These are phyloP conservation scores for Epizoanthus illoricatus DNA, from an alignment of 92 coral and sea anemone genomes.

Conservation along the genomic window DNA sequence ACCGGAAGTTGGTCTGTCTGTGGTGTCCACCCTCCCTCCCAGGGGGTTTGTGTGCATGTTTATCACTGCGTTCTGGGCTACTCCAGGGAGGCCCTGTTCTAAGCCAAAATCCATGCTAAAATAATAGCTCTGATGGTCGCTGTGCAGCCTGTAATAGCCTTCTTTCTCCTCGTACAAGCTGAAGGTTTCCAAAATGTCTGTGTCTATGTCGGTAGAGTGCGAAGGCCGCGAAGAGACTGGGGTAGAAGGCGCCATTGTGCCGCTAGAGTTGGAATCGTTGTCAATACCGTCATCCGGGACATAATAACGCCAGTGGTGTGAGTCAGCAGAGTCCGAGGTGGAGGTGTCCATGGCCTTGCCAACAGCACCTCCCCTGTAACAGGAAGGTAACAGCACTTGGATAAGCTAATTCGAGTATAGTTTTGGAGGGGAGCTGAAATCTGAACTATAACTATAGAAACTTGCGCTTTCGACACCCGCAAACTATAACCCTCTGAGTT, in stretches of 20 bases:
- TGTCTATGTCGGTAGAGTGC: slow-evolving; percentile 40
- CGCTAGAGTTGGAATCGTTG: slow-evolving; percentile 26
- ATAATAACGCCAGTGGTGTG: slow-evolving; percentile 19
- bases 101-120: slow-evolving; percentile 54
- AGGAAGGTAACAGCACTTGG: not conserved
- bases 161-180: slow-evolving; percentile 49
- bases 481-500: too few species aligned
- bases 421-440: slow-evolving; percentile 8
- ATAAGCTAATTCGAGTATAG: not conserved
- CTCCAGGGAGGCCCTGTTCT: slow-evolving; percentile 22
- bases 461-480: too few species aligned
- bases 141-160: slow-evolving; percentile 45
- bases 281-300: slow-evolving; percentile 17
- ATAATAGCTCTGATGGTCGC: slow-evolving; percentile 55
- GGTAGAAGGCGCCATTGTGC: slow-evolving; percentile 32
- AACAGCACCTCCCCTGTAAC: slow-evolving; percentile 31
- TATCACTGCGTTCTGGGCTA: not conserved
- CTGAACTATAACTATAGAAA: slow-evolving; percentile 25
- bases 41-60: slow-evolving; percentile 15
- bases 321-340: slow-evolving; percentile 14
- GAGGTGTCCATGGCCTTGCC: slow-evolving; percentile 11
- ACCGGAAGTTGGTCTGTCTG: slow-evolving; percentile 3
- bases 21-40: not conserved
- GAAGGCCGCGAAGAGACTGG: slow-evolving; percentile 29
- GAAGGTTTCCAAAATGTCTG: slow-evolving; percentile 60